These are phyloP conservation scores for Amphimedon queenslandica DNA, from an alignment of 37 sponge, comb jelly and placozoan species.

Conservation along the genomic window DNA sequence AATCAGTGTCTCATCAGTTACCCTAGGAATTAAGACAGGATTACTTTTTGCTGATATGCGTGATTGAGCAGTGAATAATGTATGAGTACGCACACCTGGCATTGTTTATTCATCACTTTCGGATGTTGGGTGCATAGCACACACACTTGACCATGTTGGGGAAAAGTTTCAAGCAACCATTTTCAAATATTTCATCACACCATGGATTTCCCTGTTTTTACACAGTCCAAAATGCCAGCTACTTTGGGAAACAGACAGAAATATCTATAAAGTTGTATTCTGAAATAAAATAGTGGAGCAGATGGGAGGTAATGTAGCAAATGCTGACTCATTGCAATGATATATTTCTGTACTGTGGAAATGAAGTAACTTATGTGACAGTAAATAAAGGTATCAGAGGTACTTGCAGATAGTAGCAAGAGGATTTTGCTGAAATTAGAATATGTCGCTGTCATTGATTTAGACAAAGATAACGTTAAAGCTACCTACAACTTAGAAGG, in stretches of 20 bases:
- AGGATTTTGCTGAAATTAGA: too few relatives aligned
- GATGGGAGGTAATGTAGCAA: conserved; percentile 20
- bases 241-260: conserved; percentile 21
- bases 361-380: too few relatives aligned
- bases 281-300: conserved; percentile 24
- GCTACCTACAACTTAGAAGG: too few relatives aligned
- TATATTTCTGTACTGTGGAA: too few relatives aligned
- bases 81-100: not conserved
- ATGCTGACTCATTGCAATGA: too few relatives aligned
- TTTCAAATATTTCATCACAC: conserved; percentile 7
- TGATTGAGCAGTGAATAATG: conserved; percentile 5
- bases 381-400: too few relatives aligned
- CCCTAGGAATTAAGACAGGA: too few relatives aligned
- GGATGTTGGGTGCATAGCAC: conserved; percentile 20
- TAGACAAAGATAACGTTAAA: too few relatives aligned
- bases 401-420: too few relatives aligned
- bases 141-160: conserved; percentile 23
- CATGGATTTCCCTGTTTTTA: conserved; percentile 18
- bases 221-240: conserved; percentile 12
- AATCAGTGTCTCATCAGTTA: too few relatives aligned
- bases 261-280: not conserved
- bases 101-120: conserved; percentile 1
- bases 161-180: conserved; percentile 1
- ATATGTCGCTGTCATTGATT: too few relatives aligned
- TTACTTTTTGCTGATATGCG: conserved; percentile 3